Base-by-base conservation (phyloP, 2,113 vertebrate species). In the Passer montanus region DNA sequence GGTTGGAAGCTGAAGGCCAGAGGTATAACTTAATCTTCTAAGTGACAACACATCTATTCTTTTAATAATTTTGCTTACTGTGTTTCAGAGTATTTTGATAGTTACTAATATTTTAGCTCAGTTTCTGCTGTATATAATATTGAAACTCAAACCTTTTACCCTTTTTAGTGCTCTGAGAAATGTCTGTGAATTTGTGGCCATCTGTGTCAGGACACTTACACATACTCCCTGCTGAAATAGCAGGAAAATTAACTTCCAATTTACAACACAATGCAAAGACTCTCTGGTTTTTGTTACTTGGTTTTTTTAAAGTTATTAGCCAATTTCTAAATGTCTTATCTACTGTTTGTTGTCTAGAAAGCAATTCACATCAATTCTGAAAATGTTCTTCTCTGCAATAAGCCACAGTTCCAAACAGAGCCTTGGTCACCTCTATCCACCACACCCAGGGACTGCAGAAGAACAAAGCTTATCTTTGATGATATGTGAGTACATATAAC, bases 381-480 rank as follows among this genome's bases (percentile, higher is more conserved):
- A 94, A 98, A 96, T 19, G 58, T 70, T 95, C 78, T 96, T 68
- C 96, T 96, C 89, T 98, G 97, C 94, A 97, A 95, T 94, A 98
- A 98, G 76, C 77, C 97, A 50, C 97, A 97, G 77, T 96, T 93
- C 27, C 98, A 98, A 69, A 97, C 97, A 37, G 97, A 98, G 66
- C 85, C 96, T 10, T 98, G 98, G 98, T 98, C 97, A 74, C 97
- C 98, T 69, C 77, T 97, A 56, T 94, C 97, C 81, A 96, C 83
- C 20, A 58, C 96, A 63, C 97, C 97, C 93, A 98, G 96, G 76
- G 98, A 98, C 82, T 97, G 97, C 96, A 98, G 98, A 95, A 98
- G 97, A 93, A 96, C 98, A 89, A 98, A 98, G 70, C 97, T 98
- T 59, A 35, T 98, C 81, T 97, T 98, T n/a, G 98, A 98, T 93